Conservation (phyloP, 2,113 vertebrate species). For the Setophaga petechia region DNA sequence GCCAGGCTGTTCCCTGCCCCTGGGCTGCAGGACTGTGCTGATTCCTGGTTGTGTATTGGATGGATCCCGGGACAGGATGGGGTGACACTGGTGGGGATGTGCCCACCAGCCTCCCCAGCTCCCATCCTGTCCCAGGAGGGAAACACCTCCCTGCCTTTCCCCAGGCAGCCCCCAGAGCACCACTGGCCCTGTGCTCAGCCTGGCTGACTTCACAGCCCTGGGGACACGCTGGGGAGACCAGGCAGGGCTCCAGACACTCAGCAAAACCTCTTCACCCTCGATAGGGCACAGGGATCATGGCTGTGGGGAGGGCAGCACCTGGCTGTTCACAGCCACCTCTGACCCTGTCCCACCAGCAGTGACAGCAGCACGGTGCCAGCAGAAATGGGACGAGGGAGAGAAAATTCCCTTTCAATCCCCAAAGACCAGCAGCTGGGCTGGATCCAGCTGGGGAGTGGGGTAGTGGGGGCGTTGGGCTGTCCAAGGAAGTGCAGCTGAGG, state of each 20-base stretch:
- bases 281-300: fast-evolving
- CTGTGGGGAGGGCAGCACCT: fast-evolving
- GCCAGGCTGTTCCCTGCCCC: background rate
- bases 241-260: background rate
- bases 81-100: background rate
- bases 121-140: background rate
- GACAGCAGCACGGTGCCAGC: background rate
- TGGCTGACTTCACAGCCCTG: background rate
- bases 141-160: background rate
- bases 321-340: background rate
- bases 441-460: background rate
- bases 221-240: background rate
- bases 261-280: background rate
- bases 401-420: background rate
- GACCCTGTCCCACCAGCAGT: background rate
- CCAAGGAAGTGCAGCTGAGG: background rate
- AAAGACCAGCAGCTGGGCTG: background rate
- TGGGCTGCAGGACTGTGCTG: background rate
- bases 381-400: background rate
- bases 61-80: background rate
- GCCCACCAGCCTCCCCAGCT: background rate
- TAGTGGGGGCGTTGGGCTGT: background rate
- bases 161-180: background rate
- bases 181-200: background rate
- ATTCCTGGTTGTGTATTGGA: background rate